Conservation (phyloP, 2,888 invertebrate genomes). For the Quadroppia sp. region DNA sequence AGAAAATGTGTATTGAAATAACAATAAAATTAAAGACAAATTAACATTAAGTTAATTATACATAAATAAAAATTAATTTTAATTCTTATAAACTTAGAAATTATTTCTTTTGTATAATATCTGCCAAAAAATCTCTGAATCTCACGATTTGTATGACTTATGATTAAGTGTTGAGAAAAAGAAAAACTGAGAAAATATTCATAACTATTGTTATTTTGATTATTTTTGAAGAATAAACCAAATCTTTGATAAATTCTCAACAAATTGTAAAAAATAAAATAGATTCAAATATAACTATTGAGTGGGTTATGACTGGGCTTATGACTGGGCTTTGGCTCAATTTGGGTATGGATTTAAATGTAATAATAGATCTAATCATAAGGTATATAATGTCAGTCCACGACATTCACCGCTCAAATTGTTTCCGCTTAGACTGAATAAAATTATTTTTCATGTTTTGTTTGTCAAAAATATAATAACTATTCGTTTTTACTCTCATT, state of each 20-base stretch:
- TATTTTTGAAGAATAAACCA: neutral
- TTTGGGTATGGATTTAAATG: neutral
- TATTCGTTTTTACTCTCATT: neutral
- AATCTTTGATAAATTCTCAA: neutral
- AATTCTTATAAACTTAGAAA: neutral
- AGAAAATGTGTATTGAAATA: neutral
- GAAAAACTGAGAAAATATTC: neutral
- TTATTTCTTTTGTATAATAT: neutral
- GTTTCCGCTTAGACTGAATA: neutral
- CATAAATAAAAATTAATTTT: neutral
- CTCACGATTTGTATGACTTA: neutral
- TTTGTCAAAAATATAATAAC: neutral
- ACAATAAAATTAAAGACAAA: neutral
- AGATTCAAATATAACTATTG: neutral
- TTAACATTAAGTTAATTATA: no score
- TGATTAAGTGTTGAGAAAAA: neutral
- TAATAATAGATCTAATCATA: neutral
- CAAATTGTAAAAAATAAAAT: neutral
- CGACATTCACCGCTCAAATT: constrained; percentile 6
- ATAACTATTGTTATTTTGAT: neutral
- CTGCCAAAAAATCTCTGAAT: neutral
- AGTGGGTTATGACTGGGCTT: no score
- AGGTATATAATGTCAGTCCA: neutral
- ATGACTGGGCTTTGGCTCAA: neutral
- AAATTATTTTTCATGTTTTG: neutral